phyloP scores from a whole-genome alignment of 2,113 vertebrate species.

The Odobenus rosmarus region DNA sequence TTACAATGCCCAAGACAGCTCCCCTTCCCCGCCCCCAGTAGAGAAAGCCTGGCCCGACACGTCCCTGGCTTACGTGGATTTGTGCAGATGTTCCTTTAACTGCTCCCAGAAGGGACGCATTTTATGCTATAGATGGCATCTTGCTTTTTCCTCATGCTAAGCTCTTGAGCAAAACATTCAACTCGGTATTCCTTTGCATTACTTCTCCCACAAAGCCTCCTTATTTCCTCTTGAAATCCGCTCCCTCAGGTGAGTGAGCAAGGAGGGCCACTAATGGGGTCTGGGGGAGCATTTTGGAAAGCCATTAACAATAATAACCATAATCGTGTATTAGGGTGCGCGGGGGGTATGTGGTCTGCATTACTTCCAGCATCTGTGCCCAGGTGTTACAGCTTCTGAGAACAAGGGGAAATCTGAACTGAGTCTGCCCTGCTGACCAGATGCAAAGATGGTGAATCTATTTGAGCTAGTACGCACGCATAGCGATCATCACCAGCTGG shows the following conservation, averaged over 20 bases:
- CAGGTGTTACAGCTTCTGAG: too few species aligned
- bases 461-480: neutral
- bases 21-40: neutral
- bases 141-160: neutral
- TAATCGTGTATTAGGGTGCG: neutral
- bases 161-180: neutral
- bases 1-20: neutral
- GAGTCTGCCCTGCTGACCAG: neutral
- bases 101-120: neutral
- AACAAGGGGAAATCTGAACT: too few species aligned
- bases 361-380: neutral
- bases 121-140: neutral
- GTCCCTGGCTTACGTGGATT: rapidly evolving
- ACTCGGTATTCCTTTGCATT: neutral
- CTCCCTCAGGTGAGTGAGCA: neutral
- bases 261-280: neutral
- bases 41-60: neutral
- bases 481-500: rapidly evolving
- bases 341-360: neutral
- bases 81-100: rapidly evolving
- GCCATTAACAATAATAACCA: neutral
- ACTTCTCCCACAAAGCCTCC: neutral
- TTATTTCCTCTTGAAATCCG: neutral
- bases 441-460: neutral
- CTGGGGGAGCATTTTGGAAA: neutral